These are phyloP conservation scores for Conopomorpha cramerella DNA, from an alignment of 1,140 invertebrate genomes.

Conservation along the genomic window DNA sequence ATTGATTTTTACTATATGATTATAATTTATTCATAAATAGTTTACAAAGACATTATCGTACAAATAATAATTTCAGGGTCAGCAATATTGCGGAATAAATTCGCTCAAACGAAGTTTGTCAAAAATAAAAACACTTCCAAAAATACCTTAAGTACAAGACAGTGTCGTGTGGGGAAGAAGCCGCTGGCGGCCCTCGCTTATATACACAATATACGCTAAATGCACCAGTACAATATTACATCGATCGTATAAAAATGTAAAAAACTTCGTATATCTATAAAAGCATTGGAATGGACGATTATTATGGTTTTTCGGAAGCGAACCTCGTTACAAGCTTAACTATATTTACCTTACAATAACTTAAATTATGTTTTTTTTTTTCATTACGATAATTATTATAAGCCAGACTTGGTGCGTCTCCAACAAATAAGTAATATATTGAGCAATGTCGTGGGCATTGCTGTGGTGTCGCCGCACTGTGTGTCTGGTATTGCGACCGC, in stretches of 20 bases:
- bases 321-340: conserved; percentile 17
- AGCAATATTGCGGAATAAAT: conserved; percentile 24
- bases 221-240: conserved; percentile 16
- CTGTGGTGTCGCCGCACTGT: conserved; percentile 4
- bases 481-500: conserved; percentile 35
- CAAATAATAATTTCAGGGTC: conserved; percentile 36
- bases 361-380: too few relatives aligned
- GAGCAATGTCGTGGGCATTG: conserved; percentile 2
- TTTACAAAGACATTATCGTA: conserved; percentile 57
- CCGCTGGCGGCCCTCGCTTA: conserved; percentile 10
- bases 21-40: conserved; percentile 60
- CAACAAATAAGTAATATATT: not conserved
- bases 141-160: too few relatives aligned
- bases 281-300: conserved; percentile 32
- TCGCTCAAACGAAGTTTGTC: too few relatives aligned
- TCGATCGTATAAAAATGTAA: conserved; percentile 17
- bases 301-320: conserved; percentile 10
- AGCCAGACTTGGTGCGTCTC: conserved; percentile 20
- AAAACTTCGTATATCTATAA: conserved; percentile 12
- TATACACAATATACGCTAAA: conserved; percentile 18
- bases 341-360: conserved; percentile 32
- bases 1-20: conserved; percentile 37
- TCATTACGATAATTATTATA: conserved; percentile 12
- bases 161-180: too few relatives aligned
- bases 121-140: too few relatives aligned